Evolutionary conservation across 1,140 invertebrate species (phyloP), one percentile per base, ranked within the genome.

Genomic region (Uloborus diversus): DNA sequence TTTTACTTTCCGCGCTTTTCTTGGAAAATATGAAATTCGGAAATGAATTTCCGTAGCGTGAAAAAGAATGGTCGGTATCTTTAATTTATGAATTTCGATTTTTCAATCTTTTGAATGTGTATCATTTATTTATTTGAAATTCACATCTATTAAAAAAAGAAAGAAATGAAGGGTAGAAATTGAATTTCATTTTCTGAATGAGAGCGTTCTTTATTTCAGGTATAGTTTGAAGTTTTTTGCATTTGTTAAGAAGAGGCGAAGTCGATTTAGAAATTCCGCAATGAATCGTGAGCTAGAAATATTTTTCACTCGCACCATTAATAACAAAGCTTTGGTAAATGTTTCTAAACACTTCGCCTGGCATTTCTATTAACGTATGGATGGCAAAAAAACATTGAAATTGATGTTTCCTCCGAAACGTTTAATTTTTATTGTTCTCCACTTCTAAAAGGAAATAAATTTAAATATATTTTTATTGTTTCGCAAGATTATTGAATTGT

Each of bases 21-120:
- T 11, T 17, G 51, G 30, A 13, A 64, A 64, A 64, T 25, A 64
- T 64, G 61, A 64, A 64, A 35, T 64, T 64, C 37, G 37, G 37
- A 42, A 42, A 42, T 42, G 37, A 42, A 42, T 17, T 64, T 64
- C 17, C 20, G n/a, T 11, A 11, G 23, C 32, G n/a, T 9, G 17
- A 17, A 42, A 64, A 20, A 64, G 27, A 59, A 28, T 28, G 61
- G 20, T 13, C n/a, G 20, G 30, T 9, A 64, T 64, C 61, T 64
- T 64, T 64, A 64, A 64, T 64, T 64, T 64, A 64, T 64, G 61
- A 64, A 35, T 64, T 64, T 37, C 33, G 61, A 64, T 37, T 64
- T 64, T 37, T n/a, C 14, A 37, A 9, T 37, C 37, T 28, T 64
- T 27, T 59, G 7, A 33, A 20, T 35, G 1, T 37, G 32, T 35